Evolutionary conservation across 1,140 invertebrate species (phyloP).

Genomic region (Lysiphlebus fabarum): DNA sequence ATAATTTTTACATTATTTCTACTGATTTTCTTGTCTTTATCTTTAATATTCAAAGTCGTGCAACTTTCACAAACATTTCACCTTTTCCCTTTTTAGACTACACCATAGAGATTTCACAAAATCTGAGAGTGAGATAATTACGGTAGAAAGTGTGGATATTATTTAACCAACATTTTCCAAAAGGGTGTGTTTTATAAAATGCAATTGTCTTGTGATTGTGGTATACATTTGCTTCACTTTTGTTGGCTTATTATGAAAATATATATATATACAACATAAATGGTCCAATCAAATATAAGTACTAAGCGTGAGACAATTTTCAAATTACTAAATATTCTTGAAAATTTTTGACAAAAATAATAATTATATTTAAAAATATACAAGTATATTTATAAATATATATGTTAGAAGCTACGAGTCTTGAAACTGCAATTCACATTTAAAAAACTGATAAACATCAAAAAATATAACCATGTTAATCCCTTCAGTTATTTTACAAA

Average conservation of each 20-base stretch:
- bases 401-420: background rate
- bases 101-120: slow-evolving; percentile 31
- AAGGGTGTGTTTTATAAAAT: slow-evolving; percentile 18
- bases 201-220: slow-evolving; percentile 26
- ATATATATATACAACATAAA: slow-evolving; percentile 29
- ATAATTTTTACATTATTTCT: slow-evolving; percentile 27
- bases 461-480: slow-evolving; percentile 15
- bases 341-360: background rate
- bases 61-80: slow-evolving; percentile 15
- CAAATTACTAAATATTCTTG: slow-evolving; percentile 27
- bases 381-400: background rate
- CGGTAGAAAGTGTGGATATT: slow-evolving; percentile 49
- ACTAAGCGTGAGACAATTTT: slow-evolving; percentile 24
- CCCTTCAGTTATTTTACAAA: slow-evolving; percentile 37
- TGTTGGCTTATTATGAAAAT: no score
- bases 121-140: slow-evolving; percentile 52
- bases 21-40: slow-evolving; percentile 25
- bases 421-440: slow-evolving; percentile 19
- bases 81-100: slow-evolving; percentile 20
- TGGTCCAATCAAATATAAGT: slow-evolving; percentile 46
- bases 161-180: slow-evolving; percentile 49
- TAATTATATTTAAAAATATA: background rate
- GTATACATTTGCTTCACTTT: slow-evolving; percentile 21
- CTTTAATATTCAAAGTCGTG: slow-evolving; percentile 30
- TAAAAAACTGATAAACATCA: slow-evolving; percentile 21